These are phyloP conservation scores for Harlomillsia oculata DNA, from an alignment of 1,140 invertebrate genomes.

Conservation along the genomic window DNA sequence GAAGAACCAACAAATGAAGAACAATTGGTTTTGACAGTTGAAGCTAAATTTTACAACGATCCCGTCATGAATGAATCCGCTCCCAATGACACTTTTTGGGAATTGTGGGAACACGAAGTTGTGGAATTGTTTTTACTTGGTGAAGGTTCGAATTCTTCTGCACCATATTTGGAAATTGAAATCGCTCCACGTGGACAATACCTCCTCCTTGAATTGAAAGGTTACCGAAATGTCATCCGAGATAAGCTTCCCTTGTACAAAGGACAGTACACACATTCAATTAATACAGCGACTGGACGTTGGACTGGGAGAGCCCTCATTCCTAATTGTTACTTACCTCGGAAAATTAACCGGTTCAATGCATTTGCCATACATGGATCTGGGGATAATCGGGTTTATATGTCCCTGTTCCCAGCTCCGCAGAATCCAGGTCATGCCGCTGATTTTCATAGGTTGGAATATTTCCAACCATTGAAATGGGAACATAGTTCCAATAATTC, in stretches of 20 bases:
- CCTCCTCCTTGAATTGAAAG: constrained; percentile 42
- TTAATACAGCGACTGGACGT: background rate
- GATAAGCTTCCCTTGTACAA: constrained; percentile 20
- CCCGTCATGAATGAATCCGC: background rate
- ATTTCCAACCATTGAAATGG: constrained; percentile 25
- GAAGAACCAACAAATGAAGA: background rate
- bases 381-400: constrained; percentile 42
- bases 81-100: background rate
- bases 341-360: constrained; percentile 45
- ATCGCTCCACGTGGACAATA: constrained; percentile 43
- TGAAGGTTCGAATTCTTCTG: constrained; percentile 36
- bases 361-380: constrained; percentile 49
- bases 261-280: background rate
- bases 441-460: constrained; percentile 41
- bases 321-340: constrained; percentile 41
- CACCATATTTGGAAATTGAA: constrained; percentile 45
- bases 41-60: constrained; percentile 19
- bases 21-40: constrained; percentile 2
- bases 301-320: constrained; percentile 42
- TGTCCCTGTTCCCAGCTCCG: constrained; percentile 45
- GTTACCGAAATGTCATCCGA: constrained; percentile 37
- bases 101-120: constrained; percentile 8
- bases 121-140: constrained; percentile 13
- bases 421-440: constrained; percentile 40
- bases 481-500: too few species aligned